Base-by-base conservation (phyloP, 2,888 invertebrate species). In the Heliconius ethilla region DNA sequence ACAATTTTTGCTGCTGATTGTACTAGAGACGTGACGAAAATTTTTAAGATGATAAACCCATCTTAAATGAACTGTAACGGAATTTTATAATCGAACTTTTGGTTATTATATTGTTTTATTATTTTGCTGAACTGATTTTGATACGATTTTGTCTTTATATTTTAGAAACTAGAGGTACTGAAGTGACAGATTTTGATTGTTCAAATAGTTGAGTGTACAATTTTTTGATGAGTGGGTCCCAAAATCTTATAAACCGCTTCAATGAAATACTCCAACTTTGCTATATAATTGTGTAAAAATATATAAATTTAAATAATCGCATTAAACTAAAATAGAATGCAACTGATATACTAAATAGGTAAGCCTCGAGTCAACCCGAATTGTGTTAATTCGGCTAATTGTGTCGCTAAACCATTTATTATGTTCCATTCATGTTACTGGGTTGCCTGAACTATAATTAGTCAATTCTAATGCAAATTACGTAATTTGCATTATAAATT, bases 1-100 rank as follows among this genome's bases (percentile, higher is more conserved):
- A 63, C 37, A 75, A 37, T 78, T 79, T 74, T 70, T 29, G 25
- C 55, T 75, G 40, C 70, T 75, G 40, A 75, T 70, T 76, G 79
- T 70, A 75, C 70, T 2, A 7, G 40, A 33, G 45, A 66, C 75
- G 79, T 77, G 77, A 70, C 65, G 29, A 65, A 72, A 74, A 66
- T 70, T 69, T 76, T 67, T 45, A 55, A 29, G 18, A 55, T 55
- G 33, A 72, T 66, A 78, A 78, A 66, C 37, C 59, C 51, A 55
- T 51, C n/a, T 18, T 67, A 40, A 18, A 65, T 18, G 33, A 66
- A 66, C 66, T 66, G n/a, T 40, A 25, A 13, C 13, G 11, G 66
- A 5, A 66, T 22, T 66, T 40, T 67, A n/a, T 40, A 40, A 67
- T 67, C 6, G 13, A 67, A 7, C 37, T 67, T 25, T 67, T 25